Conservation (phyloP, 1,140 invertebrate genomes). For the Elysia chlorotica region DNA sequence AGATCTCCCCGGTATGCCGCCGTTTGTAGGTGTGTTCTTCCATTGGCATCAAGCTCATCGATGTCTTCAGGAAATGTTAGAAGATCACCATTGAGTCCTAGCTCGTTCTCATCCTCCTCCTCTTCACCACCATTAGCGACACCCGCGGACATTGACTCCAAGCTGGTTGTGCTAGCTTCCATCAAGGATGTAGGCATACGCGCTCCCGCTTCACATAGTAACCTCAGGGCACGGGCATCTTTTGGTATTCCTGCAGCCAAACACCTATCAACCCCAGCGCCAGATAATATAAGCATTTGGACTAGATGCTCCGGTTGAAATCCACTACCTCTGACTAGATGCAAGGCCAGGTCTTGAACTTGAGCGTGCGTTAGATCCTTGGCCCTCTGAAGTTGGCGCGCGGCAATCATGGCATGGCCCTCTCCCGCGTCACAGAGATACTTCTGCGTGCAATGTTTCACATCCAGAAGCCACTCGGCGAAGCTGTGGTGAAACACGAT, state of each 20-base stretch:
- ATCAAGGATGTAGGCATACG: constrained; percentile 38
- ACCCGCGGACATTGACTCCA: constrained; percentile 18
- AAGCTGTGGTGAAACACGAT: constrained; percentile 84
- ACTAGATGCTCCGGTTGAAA: constrained; percentile 60
- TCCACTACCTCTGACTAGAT: constrained; percentile 63
- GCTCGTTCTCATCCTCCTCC: constrained; percentile 32
- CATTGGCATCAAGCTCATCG: constrained; percentile 62
- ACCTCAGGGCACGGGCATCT: constrained; percentile 54
- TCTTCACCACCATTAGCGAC: not conserved
- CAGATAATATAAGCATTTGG: constrained; percentile 55
- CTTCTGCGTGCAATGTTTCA: constrained; percentile 95
- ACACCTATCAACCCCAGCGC: constrained; percentile 53
- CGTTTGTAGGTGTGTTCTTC: constrained; percentile 74
- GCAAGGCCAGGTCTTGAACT: constrained; percentile 67
- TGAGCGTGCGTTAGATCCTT: constrained; percentile 64
- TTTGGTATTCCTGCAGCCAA: constrained; percentile 50
- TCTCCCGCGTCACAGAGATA: constrained; percentile 86
- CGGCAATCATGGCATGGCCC: constrained; percentile 87
- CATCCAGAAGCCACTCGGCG: constrained; percentile 91
- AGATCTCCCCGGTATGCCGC: constrained; percentile 80
- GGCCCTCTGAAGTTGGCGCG: constrained; percentile 76
- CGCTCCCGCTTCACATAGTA: constrained; percentile 56
- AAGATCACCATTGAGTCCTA: constrained; percentile 20
- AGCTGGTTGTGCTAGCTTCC: constrained; percentile 33
- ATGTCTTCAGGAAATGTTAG: too few relatives aligned